phyloP scores from a whole-genome alignment of 2,113 vertebrate genomes.

The Malurus cyaneus region DNA sequence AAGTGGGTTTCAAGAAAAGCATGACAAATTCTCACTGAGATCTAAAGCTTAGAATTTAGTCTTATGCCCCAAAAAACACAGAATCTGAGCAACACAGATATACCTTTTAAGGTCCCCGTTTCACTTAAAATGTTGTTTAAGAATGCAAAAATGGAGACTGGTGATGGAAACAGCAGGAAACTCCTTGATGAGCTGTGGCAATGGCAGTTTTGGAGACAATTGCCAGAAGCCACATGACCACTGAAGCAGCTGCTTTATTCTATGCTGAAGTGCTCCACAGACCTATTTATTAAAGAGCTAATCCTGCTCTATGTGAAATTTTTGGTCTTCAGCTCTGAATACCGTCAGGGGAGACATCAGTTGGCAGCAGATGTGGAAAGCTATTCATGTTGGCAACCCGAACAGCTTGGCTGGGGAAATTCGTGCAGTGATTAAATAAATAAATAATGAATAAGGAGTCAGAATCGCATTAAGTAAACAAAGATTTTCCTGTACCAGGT shows the following conservation, averaged over 20 bases:
- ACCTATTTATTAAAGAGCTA: conserved; percentile 13
- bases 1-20: neutral
- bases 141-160: neutral
- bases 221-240: neutral
- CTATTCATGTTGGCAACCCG: conserved; percentile 1
- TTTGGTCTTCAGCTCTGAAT: conserved; percentile 18
- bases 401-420: conserved; percentile 34
- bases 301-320: conserved; percentile 17
- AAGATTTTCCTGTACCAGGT: neutral
- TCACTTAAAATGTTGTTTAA: neutral
- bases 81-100: neutral
- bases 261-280: neutral
- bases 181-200: neutral
- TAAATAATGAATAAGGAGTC: neutral
- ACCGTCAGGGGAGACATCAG: conserved; percentile 4
- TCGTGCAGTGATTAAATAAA: neutral
- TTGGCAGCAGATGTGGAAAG: conserved; percentile 51
- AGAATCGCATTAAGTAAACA: conserved; percentile 11
- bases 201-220: neutral
- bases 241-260: conserved; percentile 3
- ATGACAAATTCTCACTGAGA: neutral
- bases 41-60: neutral
- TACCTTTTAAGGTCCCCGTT: neutral
- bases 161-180: neutral
- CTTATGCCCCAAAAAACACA: neutral